Evolutionary conservation across 2,113 vertebrate genomes (phyloP).

Genomic region (Numida meleagris): DNA sequence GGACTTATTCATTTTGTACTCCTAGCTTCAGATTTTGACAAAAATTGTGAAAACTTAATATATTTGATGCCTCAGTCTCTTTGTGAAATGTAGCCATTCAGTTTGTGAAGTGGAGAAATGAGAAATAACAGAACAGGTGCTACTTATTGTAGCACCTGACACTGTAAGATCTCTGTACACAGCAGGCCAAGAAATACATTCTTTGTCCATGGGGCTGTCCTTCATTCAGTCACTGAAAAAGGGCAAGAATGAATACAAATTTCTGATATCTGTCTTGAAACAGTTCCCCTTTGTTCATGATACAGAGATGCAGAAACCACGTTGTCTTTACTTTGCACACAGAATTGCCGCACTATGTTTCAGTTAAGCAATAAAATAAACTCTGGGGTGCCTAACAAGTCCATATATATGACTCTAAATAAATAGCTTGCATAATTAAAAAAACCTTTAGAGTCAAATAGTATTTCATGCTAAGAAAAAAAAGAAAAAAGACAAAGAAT

Average conservation of each 20-base stretch:
- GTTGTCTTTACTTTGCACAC: neutral
- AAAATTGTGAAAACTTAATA: neutral
- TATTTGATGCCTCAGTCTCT: neutral
- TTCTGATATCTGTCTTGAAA: constrained; percentile 7
- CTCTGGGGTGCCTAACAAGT: neutral
- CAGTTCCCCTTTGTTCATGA: neutral
- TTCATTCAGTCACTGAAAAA: constrained; percentile 3
- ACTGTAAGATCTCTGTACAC: neutral
- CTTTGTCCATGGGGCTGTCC: neutral
- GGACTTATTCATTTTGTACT: neutral
- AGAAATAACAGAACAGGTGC: neutral
- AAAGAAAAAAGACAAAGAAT: neutral
- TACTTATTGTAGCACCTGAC: neutral
- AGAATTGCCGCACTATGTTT: neutral
- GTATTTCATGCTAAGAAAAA: neutral
- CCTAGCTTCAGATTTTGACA: neutral
- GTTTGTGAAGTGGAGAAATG: accelerated
- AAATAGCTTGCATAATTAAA: neutral
- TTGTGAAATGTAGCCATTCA: neutral
- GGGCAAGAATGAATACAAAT: neutral
- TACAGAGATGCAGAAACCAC: neutral
- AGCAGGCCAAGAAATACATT: neutral
- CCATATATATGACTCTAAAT: neutral
- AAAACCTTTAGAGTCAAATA: neutral
- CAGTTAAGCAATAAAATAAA: neutral